phyloP scores from a whole-genome alignment of 2,797 vertebrate species.

The Silurus lanzhouensis region DNA sequence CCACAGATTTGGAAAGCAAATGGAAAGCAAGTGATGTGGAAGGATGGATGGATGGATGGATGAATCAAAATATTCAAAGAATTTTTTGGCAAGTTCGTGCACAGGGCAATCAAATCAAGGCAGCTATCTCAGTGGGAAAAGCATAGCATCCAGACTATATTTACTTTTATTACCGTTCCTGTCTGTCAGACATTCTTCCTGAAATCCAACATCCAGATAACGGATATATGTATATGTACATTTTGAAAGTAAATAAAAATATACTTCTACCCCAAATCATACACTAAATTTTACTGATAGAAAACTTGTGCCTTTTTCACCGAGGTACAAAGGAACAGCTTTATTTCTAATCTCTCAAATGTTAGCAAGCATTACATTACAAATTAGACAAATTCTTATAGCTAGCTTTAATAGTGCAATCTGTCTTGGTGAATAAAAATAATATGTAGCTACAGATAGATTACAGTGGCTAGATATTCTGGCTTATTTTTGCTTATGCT shows the following conservation, averaged over 20 bases:
- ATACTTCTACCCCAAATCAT: too few relatives aligned
- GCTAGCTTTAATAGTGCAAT: background rate
- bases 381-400: background rate
- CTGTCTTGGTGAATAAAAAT: background rate
- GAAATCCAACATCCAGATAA: background rate
- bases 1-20: background rate
- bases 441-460: background rate
- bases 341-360: background rate
- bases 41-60: background rate
- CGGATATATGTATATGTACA: background rate
- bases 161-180: background rate
- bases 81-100: background rate
- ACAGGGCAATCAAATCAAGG: background rate
- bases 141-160: background rate
- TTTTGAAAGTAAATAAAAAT: background rate
- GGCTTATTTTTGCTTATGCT: background rate
- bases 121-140: background rate
- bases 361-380: background rate
- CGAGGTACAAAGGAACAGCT: background rate
- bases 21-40: background rate
- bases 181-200: too few relatives aligned
- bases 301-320: background rate
- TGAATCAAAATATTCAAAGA: too few relatives aligned
- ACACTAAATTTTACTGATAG: background rate
- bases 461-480: background rate